These are phyloP conservation scores for Ornithoptera alexandrae DNA, from an alignment of 2,888 invertebrate genomes.

Conservation along the genomic window DNA sequence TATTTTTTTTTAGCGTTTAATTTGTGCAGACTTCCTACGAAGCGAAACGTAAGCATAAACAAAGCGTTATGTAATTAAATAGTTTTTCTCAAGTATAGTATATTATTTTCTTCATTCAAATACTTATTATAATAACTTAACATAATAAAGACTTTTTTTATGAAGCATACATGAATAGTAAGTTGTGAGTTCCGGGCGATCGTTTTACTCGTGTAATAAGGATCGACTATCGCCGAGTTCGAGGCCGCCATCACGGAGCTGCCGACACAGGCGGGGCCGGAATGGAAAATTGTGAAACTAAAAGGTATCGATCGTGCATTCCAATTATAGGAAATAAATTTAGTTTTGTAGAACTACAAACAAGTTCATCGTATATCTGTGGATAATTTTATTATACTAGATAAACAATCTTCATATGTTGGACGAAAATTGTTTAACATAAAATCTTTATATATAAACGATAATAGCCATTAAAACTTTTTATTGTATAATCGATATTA, in stretches of 20 bases:
- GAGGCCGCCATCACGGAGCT: conserved; percentile 36
- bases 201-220: conserved; percentile 51
- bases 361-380: background rate
- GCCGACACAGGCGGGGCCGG: conserved; percentile 35
- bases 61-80: too few relatives aligned
- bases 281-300: conserved; percentile 31
- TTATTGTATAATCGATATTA: background rate
- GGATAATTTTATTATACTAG: background rate
- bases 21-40: too few relatives aligned
- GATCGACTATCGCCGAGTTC: conserved; percentile 40
- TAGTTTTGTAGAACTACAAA: background rate
- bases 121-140: background rate
- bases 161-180: conserved; percentile 9
- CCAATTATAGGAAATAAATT: conserved; percentile 7
- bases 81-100: too few relatives aligned
- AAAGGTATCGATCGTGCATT: conserved; percentile 31
- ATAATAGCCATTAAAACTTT: background rate
- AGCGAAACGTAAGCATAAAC: too few relatives aligned
- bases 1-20: too few relatives aligned
- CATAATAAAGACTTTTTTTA: background rate
- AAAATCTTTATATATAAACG: background rate
- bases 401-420: background rate
- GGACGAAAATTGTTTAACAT: background rate
- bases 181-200: conserved; percentile 41
- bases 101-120: too few relatives aligned